Evolutionary conservation across 1,140 invertebrate genomes (phyloP).

Genomic region (Caerostris darwini): DNA sequence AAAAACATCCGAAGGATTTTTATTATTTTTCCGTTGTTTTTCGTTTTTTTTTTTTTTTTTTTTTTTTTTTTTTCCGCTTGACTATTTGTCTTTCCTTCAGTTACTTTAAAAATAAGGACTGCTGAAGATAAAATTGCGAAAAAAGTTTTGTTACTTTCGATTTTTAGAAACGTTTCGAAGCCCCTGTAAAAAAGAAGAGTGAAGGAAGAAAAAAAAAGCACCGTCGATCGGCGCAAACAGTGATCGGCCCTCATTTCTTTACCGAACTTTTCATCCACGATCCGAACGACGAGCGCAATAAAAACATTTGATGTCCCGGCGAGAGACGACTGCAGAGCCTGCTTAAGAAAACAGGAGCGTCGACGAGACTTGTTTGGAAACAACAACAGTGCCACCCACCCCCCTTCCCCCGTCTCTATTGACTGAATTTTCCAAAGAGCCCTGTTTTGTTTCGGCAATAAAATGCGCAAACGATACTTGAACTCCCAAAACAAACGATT

Average conservation of each 20-base stretch:
- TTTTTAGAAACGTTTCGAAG: too few species aligned
- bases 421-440: not conserved
- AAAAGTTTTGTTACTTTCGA: too few species aligned
- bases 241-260: not conserved
- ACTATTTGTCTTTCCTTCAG: too few species aligned
- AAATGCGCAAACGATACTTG: conserved; percentile 8
- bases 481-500: not conserved
- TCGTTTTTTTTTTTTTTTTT: too few species aligned
- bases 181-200: not conserved
- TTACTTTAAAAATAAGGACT: too few species aligned
- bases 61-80: too few species aligned
- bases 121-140: too few species aligned
- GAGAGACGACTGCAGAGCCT: not conserved
- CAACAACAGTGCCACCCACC: not conserved
- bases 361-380: not conserved
- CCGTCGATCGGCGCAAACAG: too few species aligned
- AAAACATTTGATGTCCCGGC: not conserved
- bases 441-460: not conserved
- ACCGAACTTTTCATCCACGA: not conserved
- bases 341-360: too few species aligned
- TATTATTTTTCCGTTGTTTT: too few species aligned
- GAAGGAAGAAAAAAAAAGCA: too few species aligned
- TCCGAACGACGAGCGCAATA: not conserved
- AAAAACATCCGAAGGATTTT: too few species aligned
- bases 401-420: not conserved